Base-by-base conservation (phyloP, 2,113 vertebrate genomes). In the Oxyura jamaicensis region DNA sequence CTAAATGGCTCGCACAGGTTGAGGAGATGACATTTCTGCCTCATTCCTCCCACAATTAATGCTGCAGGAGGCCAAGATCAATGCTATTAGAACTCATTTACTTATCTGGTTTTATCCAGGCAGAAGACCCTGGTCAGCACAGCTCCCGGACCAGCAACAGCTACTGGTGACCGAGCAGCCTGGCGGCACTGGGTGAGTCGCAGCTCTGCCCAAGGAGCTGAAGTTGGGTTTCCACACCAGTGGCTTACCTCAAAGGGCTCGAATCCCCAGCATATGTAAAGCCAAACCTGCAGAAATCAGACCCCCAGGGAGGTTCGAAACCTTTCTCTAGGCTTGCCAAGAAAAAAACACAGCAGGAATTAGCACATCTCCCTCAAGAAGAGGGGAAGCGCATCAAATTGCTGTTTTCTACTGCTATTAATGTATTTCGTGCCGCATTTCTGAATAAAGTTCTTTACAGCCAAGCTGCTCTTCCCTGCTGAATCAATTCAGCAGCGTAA, bases 1-100 rank as follows among this genome's bases (percentile, higher is more conserved):
- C 44, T 60, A 93, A 94, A 66, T 28, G 77, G 29, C 44, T 73
- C 80, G 63, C 90, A 74, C 46, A 36, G 53, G 82, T 56, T 93
- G 83, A 86, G 91, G 90, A 91, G 91, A 77, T 93, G 91, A 77
- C 86, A 13, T 90, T 93, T 82, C 90, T 77, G 85, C 28, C 85
- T 96, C 3, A 4, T 67, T 93, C 69, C 69, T 90, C 68, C 86
- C 7, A 3, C 91, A 92, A 93, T 88, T 83, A 95, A 93, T 93
- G 93, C 88, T 71, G 68, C 90, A 53, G 59, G 56, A 88, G 80
- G 59, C 50, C 73, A 66, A 90, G 79, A 90, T 93, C 92, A 80
- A 92, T 88, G 76, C 23, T 80, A 0, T 46, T 59, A 66, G 6
- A 5, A 93, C 77, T 91, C 41, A 90, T 69, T 90, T 80, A 83